Base-by-base conservation (phyloP, 1,140 invertebrate species). In the Zaprionus africanus region DNA sequence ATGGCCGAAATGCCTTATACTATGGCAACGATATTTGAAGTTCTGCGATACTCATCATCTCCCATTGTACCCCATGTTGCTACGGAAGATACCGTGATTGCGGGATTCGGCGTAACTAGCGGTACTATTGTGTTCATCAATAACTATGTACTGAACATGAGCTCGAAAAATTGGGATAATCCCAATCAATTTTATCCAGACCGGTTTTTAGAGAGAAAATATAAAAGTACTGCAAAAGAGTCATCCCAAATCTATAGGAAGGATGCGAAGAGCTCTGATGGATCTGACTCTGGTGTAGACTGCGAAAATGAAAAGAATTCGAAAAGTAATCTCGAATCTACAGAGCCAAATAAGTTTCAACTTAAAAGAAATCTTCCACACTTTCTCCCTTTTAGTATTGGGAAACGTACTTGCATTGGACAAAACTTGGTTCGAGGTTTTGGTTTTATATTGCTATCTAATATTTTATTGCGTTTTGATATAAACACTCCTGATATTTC, bases 51-150 rank as follows among this genome's bases (percentile, higher is more conserved):
- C 60, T 95, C 97, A 0, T 96, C 97, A 1, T 98, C 97, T 0
- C 97, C 97, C 0, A 98, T 98, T 63, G 97, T 98, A 0, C 98
- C 98, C 1, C 97, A 98, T 86, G 96, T 98, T 0, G 96, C 97
- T 1, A 97, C 95, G 6, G 95, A 96, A 76, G 95, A 97, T 75
- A 95, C 96, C 0, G 93, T 94, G 1, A 95, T 98, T 34, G 94
- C 94, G 51, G 97, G 96, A n/a, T 97, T 95, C 86, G 93, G 94
- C 24, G 95, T 98, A 0, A 94, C 96, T 49, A 96, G 97, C 83
- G 97, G 96, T 26, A 97, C 97, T 0, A 94, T 98, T 31, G 95
- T 98, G 0, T 97, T 98, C 81, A 94, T 98, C 31, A 98, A 98
- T 85, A 98, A 97, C 75, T 97, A 97, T 92, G 96, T 97, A 51